Percentiles rank a stretch among this genome's conserved stretches.
phyloP scores from a whole-genome alignment of 2,113 vertebrate species.

The Oriolus oriolus region DNA sequence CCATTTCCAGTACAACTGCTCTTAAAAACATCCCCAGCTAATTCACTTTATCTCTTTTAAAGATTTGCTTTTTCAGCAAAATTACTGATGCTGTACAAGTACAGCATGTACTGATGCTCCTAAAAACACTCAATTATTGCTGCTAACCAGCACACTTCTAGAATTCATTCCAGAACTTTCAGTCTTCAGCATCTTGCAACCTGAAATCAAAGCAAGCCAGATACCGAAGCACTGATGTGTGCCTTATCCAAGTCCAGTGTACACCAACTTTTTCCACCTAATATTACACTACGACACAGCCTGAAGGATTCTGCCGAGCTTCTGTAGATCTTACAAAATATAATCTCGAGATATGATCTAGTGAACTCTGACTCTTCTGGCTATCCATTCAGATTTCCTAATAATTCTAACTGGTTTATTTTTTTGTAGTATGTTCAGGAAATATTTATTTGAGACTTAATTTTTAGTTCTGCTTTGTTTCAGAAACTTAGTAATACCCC shows the following conservation, averaged over 20 bases:
- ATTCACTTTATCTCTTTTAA: background rate
- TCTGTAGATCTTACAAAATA: background rate
- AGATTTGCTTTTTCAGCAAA: background rate
- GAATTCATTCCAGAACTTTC: background rate
- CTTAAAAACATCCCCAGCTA: background rate
- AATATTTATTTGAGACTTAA: background rate
- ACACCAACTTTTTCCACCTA: background rate
- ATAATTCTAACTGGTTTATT: background rate
- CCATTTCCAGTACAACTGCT: background rate
- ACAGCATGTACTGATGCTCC: background rate
- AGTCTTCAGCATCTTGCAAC: background rate
- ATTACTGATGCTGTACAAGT: background rate
- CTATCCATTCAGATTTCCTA: background rate
- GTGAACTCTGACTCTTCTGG: background rate
- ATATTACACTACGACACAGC: background rate
- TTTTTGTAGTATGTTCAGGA: background rate
- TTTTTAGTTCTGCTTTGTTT: slow-evolving; percentile 3
- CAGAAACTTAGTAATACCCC: background rate
- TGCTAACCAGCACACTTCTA: background rate
- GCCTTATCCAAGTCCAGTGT: background rate
- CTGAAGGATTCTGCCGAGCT: background rate
- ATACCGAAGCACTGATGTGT: background rate
- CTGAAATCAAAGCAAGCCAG: background rate
- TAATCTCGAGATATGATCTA: background rate
- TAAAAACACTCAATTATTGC: background rate